Evolutionary conservation across 2,888 invertebrate species (phyloP).

Genomic region (Athalia circularis): DNA sequence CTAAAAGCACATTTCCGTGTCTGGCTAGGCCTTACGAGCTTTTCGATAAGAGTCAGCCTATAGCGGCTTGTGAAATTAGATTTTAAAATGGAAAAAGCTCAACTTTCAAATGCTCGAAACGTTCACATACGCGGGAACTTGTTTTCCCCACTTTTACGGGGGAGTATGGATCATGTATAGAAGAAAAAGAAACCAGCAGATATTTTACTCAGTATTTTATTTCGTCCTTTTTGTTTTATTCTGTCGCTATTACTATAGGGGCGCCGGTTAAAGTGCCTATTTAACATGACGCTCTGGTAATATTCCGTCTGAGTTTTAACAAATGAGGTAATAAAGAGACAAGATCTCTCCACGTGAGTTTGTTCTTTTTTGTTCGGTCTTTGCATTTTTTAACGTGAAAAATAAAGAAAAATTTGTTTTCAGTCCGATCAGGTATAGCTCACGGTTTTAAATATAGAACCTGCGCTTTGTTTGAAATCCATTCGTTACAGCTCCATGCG

Average conservation of each 20-base stretch:
- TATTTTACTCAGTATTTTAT: conserved; percentile 12
- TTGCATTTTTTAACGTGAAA: neutral
- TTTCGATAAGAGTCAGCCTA: neutral
- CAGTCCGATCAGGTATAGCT: neutral
- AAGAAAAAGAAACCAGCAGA: conserved; percentile 18
- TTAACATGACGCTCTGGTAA: neutral
- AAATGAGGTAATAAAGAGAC: conserved; percentile 4
- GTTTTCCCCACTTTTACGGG: conserved; percentile 18
- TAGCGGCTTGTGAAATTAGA: neutral
- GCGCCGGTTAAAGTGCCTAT: conserved; percentile 17
- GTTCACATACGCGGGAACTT: conserved; percentile 23
- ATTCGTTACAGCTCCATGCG: neutral
- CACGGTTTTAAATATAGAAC: conserved; percentile 12
- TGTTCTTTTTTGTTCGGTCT: neutral
- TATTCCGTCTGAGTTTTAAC: neutral
- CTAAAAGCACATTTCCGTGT: too few relatives aligned
- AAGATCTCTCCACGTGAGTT: too few relatives aligned
- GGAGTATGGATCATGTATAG: neutral
- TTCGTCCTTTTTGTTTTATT: neutral
- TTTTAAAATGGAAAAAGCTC: conserved; percentile 6
- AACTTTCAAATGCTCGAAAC: conserved; percentile 23
- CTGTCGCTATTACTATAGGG: neutral
- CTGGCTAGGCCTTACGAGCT: neutral
- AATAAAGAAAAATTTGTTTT: conserved; percentile 23
- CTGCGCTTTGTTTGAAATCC: conserved; percentile 4